Percentiles rank a stretch among this genome's conserved stretches.
These are phyloP conservation scores for Poliocrania exsul DNA, from an alignment of 2,797 vertebrate species.

Conservation along the genomic window DNA sequence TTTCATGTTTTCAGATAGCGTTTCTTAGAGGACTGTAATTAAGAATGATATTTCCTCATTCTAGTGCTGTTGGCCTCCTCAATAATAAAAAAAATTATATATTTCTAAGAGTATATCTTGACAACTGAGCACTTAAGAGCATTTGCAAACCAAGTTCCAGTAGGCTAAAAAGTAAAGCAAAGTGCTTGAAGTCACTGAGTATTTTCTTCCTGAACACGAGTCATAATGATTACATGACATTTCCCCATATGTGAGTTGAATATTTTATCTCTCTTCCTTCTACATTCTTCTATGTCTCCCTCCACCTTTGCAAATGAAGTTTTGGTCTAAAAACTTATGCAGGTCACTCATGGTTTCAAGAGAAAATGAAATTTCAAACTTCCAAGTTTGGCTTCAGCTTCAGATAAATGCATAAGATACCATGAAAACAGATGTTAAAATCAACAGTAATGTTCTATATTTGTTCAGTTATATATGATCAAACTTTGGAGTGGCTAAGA, in stretches of 20 bases:
- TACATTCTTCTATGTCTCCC: not conserved
- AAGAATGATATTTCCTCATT: not conserved
- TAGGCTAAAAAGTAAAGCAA: not conserved
- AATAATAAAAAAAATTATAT: not conserved
- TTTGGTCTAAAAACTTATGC: not conserved
- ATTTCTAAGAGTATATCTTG: not conserved
- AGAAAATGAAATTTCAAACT: not conserved
- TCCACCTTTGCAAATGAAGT: not conserved
- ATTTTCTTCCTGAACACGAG: not conserved
- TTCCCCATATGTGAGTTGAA: not conserved
- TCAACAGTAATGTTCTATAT: not conserved
- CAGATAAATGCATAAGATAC: not conserved
- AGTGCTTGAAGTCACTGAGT: not conserved
- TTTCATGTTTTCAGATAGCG: not conserved
- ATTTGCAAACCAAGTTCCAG: not conserved
- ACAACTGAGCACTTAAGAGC: not conserved
- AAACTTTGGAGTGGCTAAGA: not conserved
- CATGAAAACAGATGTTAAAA: not conserved
- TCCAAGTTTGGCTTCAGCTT: not conserved
- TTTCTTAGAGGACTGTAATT: not conserved
- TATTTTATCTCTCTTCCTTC: not conserved
- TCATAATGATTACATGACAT: not conserved
- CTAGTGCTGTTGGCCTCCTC: not conserved
- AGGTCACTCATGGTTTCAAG: not conserved
- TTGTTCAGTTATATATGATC: not conserved